Evolutionary conservation across 2,888 invertebrate genomes (phyloP), one percentile per base, ranked within the genome.

Genomic region (Chromoteleia sp.): DNA sequence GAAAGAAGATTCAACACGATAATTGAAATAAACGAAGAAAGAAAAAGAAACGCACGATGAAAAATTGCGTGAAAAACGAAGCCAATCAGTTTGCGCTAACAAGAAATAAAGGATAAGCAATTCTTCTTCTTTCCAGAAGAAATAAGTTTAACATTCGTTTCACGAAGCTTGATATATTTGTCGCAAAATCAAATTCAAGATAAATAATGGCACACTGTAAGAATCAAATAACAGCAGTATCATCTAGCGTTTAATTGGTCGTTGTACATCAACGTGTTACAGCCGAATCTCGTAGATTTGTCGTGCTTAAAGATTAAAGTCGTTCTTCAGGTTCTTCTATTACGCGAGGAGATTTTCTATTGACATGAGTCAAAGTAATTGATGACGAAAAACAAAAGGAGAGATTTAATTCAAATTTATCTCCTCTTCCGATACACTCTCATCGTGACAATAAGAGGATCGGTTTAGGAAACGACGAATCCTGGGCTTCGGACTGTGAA

Each of bases 371-470:
- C 3, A 39, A n/a, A 10, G 17, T 19, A 58, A 29, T 29, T 7
- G 33, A 33, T 1, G 7, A 33, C 33, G 7, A 33, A 33, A 8
- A 8, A 33, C 5, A 8, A 33, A 8, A 1, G 33, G 10, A 33
- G 5, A 25, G 7, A 33, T 8, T 8, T 7, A 33, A 33, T 8
- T 8, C 33, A 52, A 17, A n/a, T 14, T 15, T 54, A 14, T 68
- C 43, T 25, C 43, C 70, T 56, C 45, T 48, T 25, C 63, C 36
- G 56, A 54, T 74, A 7, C 25, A 61, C 48, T 45, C 56, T 71
- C 71, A 29, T 61, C 45, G 63, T 76, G 76, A 76, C 76, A 76
- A 76, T 76, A 76, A 76, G 63, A 74, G 65, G 54, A 74, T 65
- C 56, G 48, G 41, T 65, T 74, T 36, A 25, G 43, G 39, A 39